These are phyloP conservation scores for Hydrolagus colliei DNA, from an alignment of 2,797 vertebrate species.

Conservation along the genomic window DNA sequence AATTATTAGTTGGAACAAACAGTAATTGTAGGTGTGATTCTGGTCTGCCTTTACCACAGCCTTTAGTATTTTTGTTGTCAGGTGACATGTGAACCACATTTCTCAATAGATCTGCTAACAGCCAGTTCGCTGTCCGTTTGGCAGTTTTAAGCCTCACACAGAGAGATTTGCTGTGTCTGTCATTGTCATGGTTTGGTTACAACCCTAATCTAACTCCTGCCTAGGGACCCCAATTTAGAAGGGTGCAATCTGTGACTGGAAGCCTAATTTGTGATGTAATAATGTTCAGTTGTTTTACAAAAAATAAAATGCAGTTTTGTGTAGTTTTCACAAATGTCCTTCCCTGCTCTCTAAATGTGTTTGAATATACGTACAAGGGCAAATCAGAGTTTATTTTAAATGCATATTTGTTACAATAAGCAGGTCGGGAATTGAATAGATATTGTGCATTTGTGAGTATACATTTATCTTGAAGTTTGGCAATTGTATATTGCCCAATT, in stretches of 20 bases:
- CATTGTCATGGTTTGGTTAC: slow-evolving; percentile 6
- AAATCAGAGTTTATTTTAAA: too few relatives aligned
- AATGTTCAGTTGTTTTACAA: not conserved
- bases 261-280: not conserved
- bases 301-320: not conserved
- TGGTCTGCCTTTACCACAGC: not conserved
- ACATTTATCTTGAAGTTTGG: too few relatives aligned
- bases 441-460: too few relatives aligned
- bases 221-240: not conserved
- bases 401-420: too few relatives aligned
- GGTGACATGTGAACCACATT: not conserved
- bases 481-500: too few relatives aligned
- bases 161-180: not conserved
- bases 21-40: not conserved
- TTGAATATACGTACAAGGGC: not conserved
- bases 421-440: too few relatives aligned
- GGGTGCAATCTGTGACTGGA: not conserved
- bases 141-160: not conserved
- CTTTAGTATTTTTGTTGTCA: not conserved
- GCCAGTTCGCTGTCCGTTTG: not conserved
- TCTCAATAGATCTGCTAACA: not conserved
- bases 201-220: not conserved
- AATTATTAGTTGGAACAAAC: not conserved
- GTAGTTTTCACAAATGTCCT: not conserved
- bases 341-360: not conserved